Evolutionary conservation across 2,113 vertebrate species (phyloP), one percentile per base, ranked within the genome.

Genomic region (Myxocyprinus asiaticus): DNA sequence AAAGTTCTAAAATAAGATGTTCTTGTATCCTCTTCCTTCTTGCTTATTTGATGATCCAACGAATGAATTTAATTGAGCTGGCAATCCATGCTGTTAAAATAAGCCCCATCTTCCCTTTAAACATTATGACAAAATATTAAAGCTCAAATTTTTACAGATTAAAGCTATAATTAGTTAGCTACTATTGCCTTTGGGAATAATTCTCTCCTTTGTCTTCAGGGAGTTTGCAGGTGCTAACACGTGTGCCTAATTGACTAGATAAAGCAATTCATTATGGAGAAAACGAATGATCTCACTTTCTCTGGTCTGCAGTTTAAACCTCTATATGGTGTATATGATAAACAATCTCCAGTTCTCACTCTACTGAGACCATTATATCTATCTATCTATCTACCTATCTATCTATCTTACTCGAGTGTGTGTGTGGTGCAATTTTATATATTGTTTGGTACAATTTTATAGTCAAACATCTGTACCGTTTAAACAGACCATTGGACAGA

Each of bases 161-260:
- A 70, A 75, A 82, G 44, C 51, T 80, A 42, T 76, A 76, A 79
- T 74, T 76, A 76, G 45, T 67, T 45, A 61, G 44, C 47, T 51
- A 81, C 22, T 43, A 12, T 56, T 79, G 69, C 56, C 48, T 55
- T 80, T 10, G 50, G 61, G 76, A 72, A 61, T 53, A 51, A 68
- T 81, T 82, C 50, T 71, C 75, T 78, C 75, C 66, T 81, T 84
- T 84, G 79, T 73, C 85, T 84, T 69, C n/a, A 22, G 80, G 67
- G 77, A 86, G 55, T 11, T 33, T 80, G 71, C 58, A 82, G 83
- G 85, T 84, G 85, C 63, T 79, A 86, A 84, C 83, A 73, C 77
- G 76, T 56, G 55, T 17, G 59, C 50, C 58, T 84, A 83, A 86
- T 86, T 86, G 78, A 84, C 76, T 81, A 68, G 51, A 44, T 73